Evolutionary conservation across 2,113 vertebrate species (phyloP).

Genomic region (Panthera uncia): DNA sequence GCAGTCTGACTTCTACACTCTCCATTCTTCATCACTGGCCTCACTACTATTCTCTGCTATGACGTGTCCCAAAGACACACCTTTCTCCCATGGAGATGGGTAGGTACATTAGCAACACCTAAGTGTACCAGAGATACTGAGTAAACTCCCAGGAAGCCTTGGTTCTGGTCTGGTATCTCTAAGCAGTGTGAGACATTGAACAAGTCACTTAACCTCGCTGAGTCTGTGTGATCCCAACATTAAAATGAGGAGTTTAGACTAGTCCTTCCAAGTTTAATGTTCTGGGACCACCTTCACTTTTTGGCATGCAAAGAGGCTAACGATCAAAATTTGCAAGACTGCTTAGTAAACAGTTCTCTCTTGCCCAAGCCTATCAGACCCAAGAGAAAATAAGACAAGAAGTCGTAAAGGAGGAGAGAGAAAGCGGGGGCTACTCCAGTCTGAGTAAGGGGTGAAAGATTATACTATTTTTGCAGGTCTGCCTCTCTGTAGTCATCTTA

Average conservation of each 20-base stretch:
- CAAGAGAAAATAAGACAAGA: not conserved
- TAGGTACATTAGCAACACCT: not conserved
- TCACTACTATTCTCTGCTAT: not conserved
- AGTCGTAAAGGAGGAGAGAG: not conserved
- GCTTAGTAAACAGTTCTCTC: not conserved
- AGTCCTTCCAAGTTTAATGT: conserved; percentile 22
- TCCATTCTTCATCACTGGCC: not conserved
- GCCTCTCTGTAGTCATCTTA: not conserved
- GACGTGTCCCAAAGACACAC: not conserved
- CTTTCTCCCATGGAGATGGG: not conserved
- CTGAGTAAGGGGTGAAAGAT: not conserved
- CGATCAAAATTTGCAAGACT: not conserved
- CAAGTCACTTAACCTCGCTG: not conserved
- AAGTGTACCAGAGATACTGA: not conserved
- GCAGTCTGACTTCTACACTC: not conserved
- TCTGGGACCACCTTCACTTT: not conserved
- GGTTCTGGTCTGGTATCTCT: not conserved
- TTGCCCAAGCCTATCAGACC: not conserved
- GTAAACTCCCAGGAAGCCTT: not conserved
- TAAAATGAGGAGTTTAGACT: not conserved
- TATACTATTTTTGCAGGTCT: not conserved
- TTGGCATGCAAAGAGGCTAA: not conserved
- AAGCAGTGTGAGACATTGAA: not conserved
- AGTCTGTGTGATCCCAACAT: not conserved
- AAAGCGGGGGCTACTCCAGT: not conserved